Conservation (phyloP, 2,113 vertebrate genomes). For the Suricata suricatta region DNA sequence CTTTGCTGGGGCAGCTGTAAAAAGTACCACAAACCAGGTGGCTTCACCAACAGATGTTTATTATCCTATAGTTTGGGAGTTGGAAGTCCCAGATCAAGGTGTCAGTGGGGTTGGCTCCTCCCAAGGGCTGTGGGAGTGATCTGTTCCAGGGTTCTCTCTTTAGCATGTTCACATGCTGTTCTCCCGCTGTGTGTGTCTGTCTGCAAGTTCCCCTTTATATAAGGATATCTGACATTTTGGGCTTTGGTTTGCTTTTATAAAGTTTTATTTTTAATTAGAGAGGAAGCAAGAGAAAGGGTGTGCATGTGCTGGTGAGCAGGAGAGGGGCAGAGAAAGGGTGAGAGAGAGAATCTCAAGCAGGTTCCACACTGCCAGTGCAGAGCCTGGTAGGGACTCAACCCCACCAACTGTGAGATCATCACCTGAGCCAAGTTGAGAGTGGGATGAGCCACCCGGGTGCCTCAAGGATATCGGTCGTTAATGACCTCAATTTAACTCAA, state of each 20-base stretch:
- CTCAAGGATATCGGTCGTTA: neutral
- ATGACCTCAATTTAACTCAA: neutral
- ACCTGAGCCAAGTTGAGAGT: too few relatives aligned
- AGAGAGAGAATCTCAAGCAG: too few relatives aligned
- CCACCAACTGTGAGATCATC: too few relatives aligned
- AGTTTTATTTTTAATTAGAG: too few relatives aligned
- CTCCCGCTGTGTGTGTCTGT: neutral
- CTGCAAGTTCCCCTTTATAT: neutral
- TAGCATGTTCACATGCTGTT: accelerated
- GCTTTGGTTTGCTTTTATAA: neutral
- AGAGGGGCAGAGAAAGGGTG: too few relatives aligned
- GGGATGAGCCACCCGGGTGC: too few relatives aligned
- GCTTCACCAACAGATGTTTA: neutral
- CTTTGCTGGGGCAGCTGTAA: neutral
- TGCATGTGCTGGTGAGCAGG: too few relatives aligned
- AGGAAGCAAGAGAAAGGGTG: too few relatives aligned
- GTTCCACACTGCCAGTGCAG: too few relatives aligned
- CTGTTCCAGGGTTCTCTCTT: neutral
- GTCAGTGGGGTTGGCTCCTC: neutral
- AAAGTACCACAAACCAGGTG: neutral
- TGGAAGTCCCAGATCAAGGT: neutral
- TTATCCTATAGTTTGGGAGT: neutral
- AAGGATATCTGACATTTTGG: neutral
- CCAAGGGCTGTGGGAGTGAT: neutral
- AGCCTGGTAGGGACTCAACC: too few relatives aligned